Conservation (phyloP, 2,797 vertebrate species). For the Glyptemys insculpta region DNA sequence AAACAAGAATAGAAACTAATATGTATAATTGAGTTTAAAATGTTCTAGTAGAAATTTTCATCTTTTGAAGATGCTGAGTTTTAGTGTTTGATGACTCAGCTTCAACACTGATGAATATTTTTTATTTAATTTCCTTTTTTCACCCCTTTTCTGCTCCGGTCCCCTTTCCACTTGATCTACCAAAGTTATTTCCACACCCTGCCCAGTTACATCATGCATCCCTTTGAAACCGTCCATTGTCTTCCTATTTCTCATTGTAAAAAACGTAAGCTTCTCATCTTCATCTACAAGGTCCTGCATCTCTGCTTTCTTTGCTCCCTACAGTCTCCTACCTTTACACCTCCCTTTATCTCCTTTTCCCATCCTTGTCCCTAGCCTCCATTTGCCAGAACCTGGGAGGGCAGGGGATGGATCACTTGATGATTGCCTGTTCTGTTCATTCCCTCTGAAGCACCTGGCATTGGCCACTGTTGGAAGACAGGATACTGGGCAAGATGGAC, state of each 20-base stretch:
- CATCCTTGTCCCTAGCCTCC: not conserved
- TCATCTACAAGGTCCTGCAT: not conserved
- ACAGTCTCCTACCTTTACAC: not conserved
- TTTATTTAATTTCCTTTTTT: not conserved
- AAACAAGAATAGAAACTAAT: not conserved
- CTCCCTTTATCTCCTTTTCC: not conserved
- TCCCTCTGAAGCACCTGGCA: not conserved
- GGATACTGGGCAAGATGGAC: not conserved
- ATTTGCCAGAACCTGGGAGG: not conserved
- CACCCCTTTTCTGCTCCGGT: not conserved
- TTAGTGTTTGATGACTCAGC: not conserved
- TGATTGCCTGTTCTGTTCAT: not conserved
- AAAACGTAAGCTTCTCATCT: not conserved
- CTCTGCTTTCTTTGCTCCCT: not conserved
- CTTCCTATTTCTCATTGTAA: not conserved
- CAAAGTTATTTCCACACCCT: not conserved
- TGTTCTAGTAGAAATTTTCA: not conserved
- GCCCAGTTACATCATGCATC: rapidly evolving
- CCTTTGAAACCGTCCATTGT: not conserved
- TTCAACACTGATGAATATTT: not conserved
- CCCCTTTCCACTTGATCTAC: not conserved
- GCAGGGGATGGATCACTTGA: not conserved
- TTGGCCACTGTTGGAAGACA: not conserved
- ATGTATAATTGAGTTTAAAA: rapidly evolving
- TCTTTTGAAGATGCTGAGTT: not conserved